These are phyloP conservation scores for Yoshiicerus persimilis DNA, from an alignment of 1,140 invertebrate genomes.

Conservation along the genomic window DNA sequence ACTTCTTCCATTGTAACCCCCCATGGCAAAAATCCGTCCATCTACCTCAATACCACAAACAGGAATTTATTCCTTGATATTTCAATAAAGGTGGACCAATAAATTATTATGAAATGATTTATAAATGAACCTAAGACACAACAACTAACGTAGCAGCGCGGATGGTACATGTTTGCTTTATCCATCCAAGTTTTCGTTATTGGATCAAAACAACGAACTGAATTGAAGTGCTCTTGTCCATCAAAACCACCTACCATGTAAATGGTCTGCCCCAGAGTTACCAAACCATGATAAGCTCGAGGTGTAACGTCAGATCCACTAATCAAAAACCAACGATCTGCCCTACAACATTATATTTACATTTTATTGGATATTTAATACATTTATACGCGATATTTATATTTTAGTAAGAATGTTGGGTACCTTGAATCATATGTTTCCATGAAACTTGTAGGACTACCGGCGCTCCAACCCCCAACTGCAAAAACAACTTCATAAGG, in stretches of 20 bases:
- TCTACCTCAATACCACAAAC: slow-evolving; percentile 49
- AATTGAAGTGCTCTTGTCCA: slow-evolving; percentile 71
- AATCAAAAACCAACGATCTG: slow-evolving; percentile 62
- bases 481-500: slow-evolving; percentile 71
- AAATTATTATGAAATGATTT: neutral
- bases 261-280: slow-evolving; percentile 66
- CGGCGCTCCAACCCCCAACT: slow-evolving; percentile 70
- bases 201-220: slow-evolving; percentile 68
- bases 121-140: slow-evolving; percentile 61
- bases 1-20: slow-evolving; percentile 56
- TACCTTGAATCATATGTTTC: slow-evolving; percentile 73
- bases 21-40: slow-evolving; percentile 57
- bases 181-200: slow-evolving; percentile 65
- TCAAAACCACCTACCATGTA: slow-evolving; percentile 73
- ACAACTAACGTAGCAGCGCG: slow-evolving; percentile 73
- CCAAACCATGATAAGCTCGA: slow-evolving; percentile 74
- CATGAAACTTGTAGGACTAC: slow-evolving; percentile 73
- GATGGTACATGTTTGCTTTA: slow-evolving; percentile 70
- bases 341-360: slow-evolving; percentile 41
- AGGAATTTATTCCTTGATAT: too few relatives aligned
- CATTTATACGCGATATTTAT: neutral
- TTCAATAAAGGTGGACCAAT: too few relatives aligned
- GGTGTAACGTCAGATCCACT: slow-evolving; percentile 64
- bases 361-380: neutral
- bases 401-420: neutral